A percentile compares a stretch with the other conserved stretches of the same genome.
Evolutionary conservation across 2,113 vertebrate genomes (phyloP).

Genomic region (Scolopax mira): DNA sequence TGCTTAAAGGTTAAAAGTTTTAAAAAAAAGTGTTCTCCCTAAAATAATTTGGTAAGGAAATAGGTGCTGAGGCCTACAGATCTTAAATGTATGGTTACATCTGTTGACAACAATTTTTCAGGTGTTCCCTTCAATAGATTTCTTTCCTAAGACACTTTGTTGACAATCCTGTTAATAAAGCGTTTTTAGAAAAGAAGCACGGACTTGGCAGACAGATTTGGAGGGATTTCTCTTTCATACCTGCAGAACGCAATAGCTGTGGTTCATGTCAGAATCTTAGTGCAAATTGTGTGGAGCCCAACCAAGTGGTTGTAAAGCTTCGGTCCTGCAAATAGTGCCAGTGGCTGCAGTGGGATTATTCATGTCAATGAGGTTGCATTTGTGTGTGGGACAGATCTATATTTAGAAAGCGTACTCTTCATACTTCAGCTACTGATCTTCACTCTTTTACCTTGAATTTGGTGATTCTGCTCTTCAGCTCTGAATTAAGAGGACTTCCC

Average conservation of each 20-base stretch:
- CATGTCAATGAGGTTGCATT: not conserved
- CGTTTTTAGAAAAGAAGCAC: not conserved
- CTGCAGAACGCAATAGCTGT: not conserved
- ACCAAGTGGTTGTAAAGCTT: not conserved
- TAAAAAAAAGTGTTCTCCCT: not conserved
- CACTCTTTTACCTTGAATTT: not conserved
- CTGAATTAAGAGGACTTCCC: not conserved
- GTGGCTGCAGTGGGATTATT: not conserved
- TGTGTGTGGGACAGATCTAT: not conserved
- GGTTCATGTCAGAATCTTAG: not conserved
- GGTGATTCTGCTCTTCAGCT: not conserved
- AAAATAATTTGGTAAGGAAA: not conserved
- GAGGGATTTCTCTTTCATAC: not conserved
- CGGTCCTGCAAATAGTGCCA: not conserved
- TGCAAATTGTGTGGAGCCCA: accelerated
- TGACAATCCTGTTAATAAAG: not conserved
- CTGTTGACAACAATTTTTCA: not conserved
- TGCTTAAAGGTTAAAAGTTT: not conserved
- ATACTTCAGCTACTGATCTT: not conserved
- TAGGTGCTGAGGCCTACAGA: not conserved
- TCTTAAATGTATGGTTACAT: not conserved
- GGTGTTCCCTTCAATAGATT: not conserved
- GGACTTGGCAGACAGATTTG: not conserved
- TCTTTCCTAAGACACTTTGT: not conserved
- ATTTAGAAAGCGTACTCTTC: not conserved